Evolutionary conservation across 2,113 vertebrate species (phyloP), one percentile per base, ranked within the genome.

Genomic region (Pyxicephalus adspersus): DNA sequence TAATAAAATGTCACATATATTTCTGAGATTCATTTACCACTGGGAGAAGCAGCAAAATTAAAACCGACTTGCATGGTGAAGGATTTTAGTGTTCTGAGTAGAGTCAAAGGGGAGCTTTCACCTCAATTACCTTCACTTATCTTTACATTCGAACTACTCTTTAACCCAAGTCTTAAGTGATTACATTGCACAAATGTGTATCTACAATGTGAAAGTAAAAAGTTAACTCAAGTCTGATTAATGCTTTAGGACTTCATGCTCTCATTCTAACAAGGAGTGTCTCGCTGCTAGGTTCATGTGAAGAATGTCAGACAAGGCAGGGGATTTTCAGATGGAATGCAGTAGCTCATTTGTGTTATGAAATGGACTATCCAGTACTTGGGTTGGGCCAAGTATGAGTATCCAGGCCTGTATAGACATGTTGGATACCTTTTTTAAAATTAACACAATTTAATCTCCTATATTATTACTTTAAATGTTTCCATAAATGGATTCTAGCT

Each of bases 261-360:
- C 45, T n/a, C 51, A 16, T 38, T 77, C 20, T 22, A 61, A 22
- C 9, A 25, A 71, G 64, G 65, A 51, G 23, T 51, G 54, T n/a
- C 58, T n/a, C 9, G 65, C 22, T 61, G n/a, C 57, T 80, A 38
- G 34, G 54, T 61, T 70, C 45, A 20, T 64, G 19, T 45, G 11
- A 51, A 28, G 57, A 34, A 64, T 64, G 67, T 28, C 29, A 71
- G 34, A 22, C 57, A 50, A 61, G 64, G 18, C 38, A n/a, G 78
- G 67, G 78, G 67, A 64, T 80, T 80, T 72, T 58, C 57, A 64
- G 26, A 52, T 34, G 78, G 67, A 72, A 80, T 72, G 54, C 55
- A 34, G 11, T 50, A 38, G 57, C 77, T 80, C 19, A 7, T 34
- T 61, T 52, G 26, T 19, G 13, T 72, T 72, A 71, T 31, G 22